Base-by-base conservation (phyloP, 2,888 invertebrate species). In the Rhagophthalmus giganteus region DNA sequence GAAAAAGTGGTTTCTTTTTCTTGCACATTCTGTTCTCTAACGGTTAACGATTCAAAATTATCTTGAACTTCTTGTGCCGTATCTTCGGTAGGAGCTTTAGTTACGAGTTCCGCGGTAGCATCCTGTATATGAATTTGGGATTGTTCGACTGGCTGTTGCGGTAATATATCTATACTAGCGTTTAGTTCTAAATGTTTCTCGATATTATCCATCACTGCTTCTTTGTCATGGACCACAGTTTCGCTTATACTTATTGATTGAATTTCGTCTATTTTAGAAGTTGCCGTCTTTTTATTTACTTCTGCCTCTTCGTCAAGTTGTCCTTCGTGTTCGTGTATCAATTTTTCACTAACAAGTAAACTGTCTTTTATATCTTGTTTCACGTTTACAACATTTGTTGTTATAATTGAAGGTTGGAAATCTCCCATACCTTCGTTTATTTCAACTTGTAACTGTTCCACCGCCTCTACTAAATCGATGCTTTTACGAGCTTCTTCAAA, bases 291-390 rank as follows among this genome's bases (percentile, higher is more conserved):
- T 5, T 28, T 2, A 13, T 12, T 12, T 3, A 14, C 14, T 4
- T 10, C 14, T 10, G 38, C 27, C 14, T 39, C 28, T 2, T 27
- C 25, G 11, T 13, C 10, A 14, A 11, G 7, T 11, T 67, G 57
- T 26, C 62, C 65, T 69, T 79, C 79, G 41, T 69, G 69, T 60
- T 81, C 80, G n/a, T 74, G 76, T 14, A 77, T 57, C 27, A 75
- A 63, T 53, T 72, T 71, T 62, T 79, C 74, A 2, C 68, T 71
- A 26, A 66, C 60, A 31, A 74, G 68, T 26, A 80, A 41, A 25
- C 77, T 68, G 58, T 79, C 76, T 40, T 74, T 68, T 26, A 73
- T 70, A 54, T 73, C 73, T 57, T 76, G 76, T 39, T 58, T 54
- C n/a, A 65, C 55, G 42, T 67, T 70, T 1, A 74, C 64, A 13